Evolutionary conservation across 2,888 invertebrate species (phyloP).

Genomic region (Acheta domesticus): DNA sequence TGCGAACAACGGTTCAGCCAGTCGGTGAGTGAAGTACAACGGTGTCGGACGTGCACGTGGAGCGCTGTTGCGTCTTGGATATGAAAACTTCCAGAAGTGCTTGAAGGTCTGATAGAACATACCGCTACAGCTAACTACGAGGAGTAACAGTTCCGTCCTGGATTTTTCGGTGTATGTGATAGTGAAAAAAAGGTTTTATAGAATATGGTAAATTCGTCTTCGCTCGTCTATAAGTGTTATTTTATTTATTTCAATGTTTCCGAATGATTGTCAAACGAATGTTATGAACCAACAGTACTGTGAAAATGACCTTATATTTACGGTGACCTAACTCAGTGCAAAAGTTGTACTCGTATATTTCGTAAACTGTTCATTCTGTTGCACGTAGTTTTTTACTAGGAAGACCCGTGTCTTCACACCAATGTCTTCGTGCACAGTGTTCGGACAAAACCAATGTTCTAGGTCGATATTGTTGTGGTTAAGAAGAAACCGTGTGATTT

Average conservation of each 20-base stretch:
- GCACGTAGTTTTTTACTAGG: not conserved
- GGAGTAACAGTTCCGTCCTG: not conserved
- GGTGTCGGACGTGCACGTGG: slow-evolving; percentile 27
- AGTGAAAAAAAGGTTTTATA: not conserved
- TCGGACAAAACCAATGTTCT: slow-evolving; percentile 7
- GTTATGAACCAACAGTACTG: not conserved
- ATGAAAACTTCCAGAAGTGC: not conserved
- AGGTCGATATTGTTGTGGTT: not conserved
- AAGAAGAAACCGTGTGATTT: too few species aligned
- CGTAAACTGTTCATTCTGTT: not conserved
- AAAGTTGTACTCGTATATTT: not conserved
- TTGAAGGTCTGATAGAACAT: not conserved
- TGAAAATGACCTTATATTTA: not conserved
- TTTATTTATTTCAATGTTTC: slow-evolving; percentile 18
- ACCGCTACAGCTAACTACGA: not conserved
- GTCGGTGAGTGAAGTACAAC: slow-evolving; percentile 28
- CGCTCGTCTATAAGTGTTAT: not conserved
- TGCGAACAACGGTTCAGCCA: slow-evolving; percentile 27
- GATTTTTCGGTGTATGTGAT: not conserved
- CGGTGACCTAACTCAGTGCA: slow-evolving; percentile 1
- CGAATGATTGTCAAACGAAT: not conserved
- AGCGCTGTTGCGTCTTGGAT: slow-evolving; percentile 11
- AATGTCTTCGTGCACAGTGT: slow-evolving; percentile 18
- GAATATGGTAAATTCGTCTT: not conserved
- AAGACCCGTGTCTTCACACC: not conserved